Conservation (phyloP, 2,797 vertebrate genomes). For the Coccyzus lansbergi region DNA sequence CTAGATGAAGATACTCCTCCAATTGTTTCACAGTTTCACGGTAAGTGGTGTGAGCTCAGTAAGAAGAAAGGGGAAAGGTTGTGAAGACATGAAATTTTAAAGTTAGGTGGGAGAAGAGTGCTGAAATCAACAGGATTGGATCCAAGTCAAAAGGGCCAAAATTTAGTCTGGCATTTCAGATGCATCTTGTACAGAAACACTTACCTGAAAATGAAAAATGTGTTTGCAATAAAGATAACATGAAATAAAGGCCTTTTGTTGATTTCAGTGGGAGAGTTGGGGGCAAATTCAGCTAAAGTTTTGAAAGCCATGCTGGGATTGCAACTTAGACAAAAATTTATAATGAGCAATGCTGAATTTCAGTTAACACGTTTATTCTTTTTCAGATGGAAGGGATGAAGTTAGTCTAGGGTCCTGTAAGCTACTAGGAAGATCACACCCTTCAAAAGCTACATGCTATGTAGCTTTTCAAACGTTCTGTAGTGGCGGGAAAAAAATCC, state of each 20-base stretch:
- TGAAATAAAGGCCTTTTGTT: neutral
- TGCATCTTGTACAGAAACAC: neutral
- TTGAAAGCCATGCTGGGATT: neutral
- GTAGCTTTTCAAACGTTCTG: neutral
- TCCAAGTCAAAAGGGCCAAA: neutral
- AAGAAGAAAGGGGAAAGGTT: neutral
- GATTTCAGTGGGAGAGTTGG: neutral
- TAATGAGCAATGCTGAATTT: neutral
- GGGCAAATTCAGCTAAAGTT: neutral
- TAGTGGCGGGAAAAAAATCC: neutral
- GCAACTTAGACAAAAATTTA: neutral
- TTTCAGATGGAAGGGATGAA: neutral
- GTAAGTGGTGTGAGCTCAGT: slow-evolving; percentile 75
- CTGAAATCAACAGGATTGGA: neutral
- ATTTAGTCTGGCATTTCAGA: neutral
- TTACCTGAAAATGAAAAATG: neutral
- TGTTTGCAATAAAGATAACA: neutral
- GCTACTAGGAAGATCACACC: neutral
- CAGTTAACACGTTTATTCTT: neutral
- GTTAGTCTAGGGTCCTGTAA: neutral
- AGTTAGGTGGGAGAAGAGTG: neutral
- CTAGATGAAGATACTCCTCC: slow-evolving; percentile 97
- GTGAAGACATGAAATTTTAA: neutral
- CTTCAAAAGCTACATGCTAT: neutral
- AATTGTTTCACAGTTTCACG: slow-evolving; percentile 92